Evolutionary conservation across 2,888 invertebrate species (phyloP).

Genomic region (Pristionchus fissidentatus): DNA sequence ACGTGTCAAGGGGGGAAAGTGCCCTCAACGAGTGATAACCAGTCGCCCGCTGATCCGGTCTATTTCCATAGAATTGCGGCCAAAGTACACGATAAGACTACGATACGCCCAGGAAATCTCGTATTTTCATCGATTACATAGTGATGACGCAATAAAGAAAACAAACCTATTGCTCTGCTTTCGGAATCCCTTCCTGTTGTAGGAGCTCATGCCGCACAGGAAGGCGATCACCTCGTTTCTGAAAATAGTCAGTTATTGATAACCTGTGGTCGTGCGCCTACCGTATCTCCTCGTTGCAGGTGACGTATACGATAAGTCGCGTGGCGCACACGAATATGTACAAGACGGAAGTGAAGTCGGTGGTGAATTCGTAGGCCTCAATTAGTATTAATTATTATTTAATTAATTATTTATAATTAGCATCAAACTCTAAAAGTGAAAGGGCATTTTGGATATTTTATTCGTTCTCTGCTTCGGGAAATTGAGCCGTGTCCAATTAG

Average conservation of each 20-base stretch:
- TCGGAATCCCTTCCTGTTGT: conserved; percentile 1
- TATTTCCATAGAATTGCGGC: neutral
- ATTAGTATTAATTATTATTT: no score
- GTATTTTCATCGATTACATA: neutral
- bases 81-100: no score
- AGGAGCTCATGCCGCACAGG: neutral
- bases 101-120: no score
- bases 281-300: conserved; percentile 66
- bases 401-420: neutral
- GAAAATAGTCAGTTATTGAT: neutral
- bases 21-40: conserved; percentile 8
- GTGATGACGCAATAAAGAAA: neutral
- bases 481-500: no score
- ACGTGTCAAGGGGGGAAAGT: neutral
- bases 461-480: no score
- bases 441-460: no score
- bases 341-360: conserved; percentile 71
- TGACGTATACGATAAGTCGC: conserved; percentile 68
- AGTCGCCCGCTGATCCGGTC: neutral
- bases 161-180: conserved; percentile 15
- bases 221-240: conserved; percentile 26
- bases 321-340: conserved; percentile 73
- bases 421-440: neutral
- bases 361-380: conserved; percentile 70
- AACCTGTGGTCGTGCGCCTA: neutral